phyloP scores from a whole-genome alignment of 2,113 vertebrate genomes.

The Hyperoodon ampullatus region DNA sequence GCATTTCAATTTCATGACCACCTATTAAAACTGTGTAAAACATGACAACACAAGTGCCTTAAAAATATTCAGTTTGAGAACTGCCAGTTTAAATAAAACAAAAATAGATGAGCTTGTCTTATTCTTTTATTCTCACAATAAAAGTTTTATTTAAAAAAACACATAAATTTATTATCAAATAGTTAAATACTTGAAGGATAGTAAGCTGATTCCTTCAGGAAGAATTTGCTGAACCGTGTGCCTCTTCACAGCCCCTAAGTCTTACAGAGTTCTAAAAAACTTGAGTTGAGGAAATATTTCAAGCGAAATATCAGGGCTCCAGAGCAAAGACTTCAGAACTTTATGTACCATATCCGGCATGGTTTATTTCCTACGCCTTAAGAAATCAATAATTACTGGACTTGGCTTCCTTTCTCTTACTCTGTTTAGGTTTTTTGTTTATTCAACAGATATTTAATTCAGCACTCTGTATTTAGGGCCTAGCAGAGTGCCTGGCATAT shows the following conservation, averaged over 20 bases:
- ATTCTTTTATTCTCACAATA: neutral
- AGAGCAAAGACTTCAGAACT: neutral
- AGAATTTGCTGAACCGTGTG: neutral
- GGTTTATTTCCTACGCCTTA: neutral
- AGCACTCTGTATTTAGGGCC: neutral
- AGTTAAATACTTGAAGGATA: neutral
- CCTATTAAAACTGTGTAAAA: neutral
- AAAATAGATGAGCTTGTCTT: neutral
- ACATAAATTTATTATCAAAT: slow-evolving; percentile 26
- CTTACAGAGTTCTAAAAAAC: neutral
- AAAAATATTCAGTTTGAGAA: neutral
- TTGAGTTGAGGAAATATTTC: neutral
- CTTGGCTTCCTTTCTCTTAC: neutral
- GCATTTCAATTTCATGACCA: neutral
- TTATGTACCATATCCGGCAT: neutral
- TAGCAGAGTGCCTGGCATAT: neutral
- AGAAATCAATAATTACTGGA: neutral
- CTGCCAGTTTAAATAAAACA: slow-evolving; percentile 16
- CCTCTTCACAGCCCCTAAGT: neutral
- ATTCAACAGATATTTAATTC: slow-evolving; percentile 4
- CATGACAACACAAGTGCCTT: neutral
- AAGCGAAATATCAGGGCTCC: neutral
- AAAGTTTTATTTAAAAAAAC: slow-evolving; percentile 26
- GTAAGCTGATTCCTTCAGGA: neutral
- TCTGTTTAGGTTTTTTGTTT: slow-evolving; percentile 7